These are phyloP conservation scores for Atta texana DNA, from an alignment of 1,140 invertebrate species.

Conservation along the genomic window DNA sequence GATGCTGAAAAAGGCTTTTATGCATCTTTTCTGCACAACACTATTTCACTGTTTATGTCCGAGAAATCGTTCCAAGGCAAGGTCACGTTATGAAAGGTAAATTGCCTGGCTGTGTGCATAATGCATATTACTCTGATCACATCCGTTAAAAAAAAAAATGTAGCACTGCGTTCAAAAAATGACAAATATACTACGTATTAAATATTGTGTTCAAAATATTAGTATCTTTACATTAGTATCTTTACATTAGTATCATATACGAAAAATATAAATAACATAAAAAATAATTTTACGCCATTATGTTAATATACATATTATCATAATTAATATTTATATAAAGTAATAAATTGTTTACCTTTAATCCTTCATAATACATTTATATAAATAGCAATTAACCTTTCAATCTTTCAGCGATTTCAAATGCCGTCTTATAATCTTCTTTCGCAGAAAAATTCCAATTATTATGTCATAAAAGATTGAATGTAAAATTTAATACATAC, in stretches of 20 bases:
- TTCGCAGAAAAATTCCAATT: neutral
- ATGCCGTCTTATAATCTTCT: neutral
- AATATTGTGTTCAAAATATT: neutral
- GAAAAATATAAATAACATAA: neutral
- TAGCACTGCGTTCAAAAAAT: neutral
- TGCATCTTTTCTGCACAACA: constrained; percentile 10
- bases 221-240: neutral
- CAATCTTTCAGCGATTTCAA: neutral
- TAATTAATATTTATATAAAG: neutral
- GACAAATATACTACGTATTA: no score
- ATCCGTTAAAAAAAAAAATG: neutral
- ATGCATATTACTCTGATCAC: neutral
- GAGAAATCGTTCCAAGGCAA: constrained; percentile 14
- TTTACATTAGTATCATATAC: neutral
- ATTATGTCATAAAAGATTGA: neutral
- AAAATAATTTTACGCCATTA: neutral
- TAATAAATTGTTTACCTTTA: no score
- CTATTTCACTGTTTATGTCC: constrained; percentile 38
- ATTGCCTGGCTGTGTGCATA: neutral
- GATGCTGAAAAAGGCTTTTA: constrained; percentile 49
- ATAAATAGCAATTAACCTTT: neutral
- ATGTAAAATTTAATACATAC: neutral
- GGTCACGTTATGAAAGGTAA: constrained; percentile 41
- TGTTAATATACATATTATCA: neutral
- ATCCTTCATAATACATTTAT: neutral